Conservation (phyloP, 2,797 vertebrate species). For the Petrocephalus sullivani region DNA sequence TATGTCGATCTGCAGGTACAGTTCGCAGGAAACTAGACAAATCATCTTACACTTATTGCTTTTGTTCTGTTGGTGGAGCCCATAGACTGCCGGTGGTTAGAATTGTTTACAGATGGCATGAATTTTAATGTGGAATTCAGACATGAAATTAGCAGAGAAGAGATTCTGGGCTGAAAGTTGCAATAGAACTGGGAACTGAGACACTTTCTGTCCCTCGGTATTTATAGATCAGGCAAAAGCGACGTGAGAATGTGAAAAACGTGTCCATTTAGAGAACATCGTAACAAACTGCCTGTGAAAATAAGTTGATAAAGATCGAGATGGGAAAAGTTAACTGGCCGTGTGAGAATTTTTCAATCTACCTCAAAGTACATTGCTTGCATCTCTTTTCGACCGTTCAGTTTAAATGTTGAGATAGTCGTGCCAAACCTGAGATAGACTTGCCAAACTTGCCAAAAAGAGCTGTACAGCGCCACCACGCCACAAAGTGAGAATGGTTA, state of each 20-base stretch:
- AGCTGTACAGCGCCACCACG: neutral
- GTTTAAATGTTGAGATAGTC: neutral
- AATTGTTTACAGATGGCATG: neutral
- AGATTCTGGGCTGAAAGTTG: neutral
- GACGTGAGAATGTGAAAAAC: neutral
- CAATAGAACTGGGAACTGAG: neutral
- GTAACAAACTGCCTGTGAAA: neutral
- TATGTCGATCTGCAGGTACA: neutral
- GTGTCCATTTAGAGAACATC: neutral
- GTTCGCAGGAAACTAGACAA: neutral
- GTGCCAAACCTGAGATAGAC: neutral
- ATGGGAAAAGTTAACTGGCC: neutral
- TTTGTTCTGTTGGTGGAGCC: neutral
- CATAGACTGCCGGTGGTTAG: neutral
- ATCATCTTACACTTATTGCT: neutral
- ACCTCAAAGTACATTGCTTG: neutral
- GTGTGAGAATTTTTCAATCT: neutral
- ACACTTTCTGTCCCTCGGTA: neutral
- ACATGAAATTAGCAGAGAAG: neutral
- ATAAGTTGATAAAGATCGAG: neutral
- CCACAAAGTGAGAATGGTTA: slow-evolving; percentile 49
- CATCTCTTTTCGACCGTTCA: neutral
- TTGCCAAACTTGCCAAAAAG: neutral
- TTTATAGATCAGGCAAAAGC: neutral
- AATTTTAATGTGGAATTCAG: neutral